Evolutionary conservation across 1,140 invertebrate genomes (phyloP).

Genomic region (Diabrotica virgifera): DNA sequence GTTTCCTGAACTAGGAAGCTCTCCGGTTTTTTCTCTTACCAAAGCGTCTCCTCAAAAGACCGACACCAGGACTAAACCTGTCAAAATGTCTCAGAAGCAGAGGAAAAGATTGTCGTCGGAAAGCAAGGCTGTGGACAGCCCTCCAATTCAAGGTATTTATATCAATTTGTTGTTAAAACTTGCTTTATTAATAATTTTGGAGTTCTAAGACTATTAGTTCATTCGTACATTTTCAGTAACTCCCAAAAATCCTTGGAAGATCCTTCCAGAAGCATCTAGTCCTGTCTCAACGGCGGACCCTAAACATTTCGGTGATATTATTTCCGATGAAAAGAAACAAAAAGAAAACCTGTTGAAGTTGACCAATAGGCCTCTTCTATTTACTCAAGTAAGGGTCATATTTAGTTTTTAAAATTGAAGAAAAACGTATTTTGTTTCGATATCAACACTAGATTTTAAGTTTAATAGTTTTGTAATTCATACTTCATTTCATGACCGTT

Average conservation of each 20-base stretch:
- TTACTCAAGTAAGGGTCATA: constrained; percentile 57
- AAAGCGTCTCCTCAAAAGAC: constrained; percentile 28
- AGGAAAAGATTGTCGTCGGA: constrained; percentile 50
- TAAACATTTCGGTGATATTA: constrained; percentile 55
- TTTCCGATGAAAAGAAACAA: constrained; percentile 60
- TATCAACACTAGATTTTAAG: neutral
- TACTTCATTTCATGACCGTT: too few species aligned
- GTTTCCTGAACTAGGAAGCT: constrained; percentile 36
- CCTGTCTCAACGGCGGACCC: constrained; percentile 26
- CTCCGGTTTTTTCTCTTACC: constrained; percentile 20
- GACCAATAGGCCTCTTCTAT: constrained; percentile 58
- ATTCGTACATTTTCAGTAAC: constrained; percentile 32
- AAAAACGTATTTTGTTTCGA: neutral
- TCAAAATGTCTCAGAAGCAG: constrained; percentile 61
- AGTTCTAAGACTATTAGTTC: too few species aligned
- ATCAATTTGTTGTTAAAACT: neutral
- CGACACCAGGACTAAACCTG: constrained; percentile 39
- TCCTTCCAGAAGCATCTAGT: constrained; percentile 26
- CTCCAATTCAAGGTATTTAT: constrained; percentile 3
- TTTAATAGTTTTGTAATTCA: neutral
- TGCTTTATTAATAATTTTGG: too few species aligned
- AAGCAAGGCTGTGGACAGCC: constrained; percentile 10
- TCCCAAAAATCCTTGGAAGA: constrained; percentile 48
- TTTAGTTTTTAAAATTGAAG: neutral
- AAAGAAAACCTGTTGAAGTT: constrained; percentile 59